Conservation (phyloP, 2,888 invertebrate species). For the Trichogramma evanescens region DNA sequence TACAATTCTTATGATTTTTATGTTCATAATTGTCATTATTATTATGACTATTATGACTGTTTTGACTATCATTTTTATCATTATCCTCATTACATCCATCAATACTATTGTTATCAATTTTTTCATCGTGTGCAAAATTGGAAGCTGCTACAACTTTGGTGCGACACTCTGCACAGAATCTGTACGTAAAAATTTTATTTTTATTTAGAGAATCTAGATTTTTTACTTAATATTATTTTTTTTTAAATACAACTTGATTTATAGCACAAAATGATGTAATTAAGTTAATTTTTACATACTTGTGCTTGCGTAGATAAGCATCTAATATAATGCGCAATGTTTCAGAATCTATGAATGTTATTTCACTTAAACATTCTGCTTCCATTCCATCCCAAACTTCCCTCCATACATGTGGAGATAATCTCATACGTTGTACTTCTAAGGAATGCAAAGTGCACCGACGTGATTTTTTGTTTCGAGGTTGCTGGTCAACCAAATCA, state of each 20-base stretch:
- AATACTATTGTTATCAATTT: too few species aligned
- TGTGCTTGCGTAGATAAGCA: conserved; percentile 84
- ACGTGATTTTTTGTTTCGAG: conserved; percentile 80
- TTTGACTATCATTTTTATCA: too few species aligned
- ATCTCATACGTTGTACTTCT: conserved; percentile 75
- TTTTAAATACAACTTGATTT: not conserved
- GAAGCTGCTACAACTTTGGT: conserved; percentile 82
- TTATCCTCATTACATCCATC: too few species aligned
- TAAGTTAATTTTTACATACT: conserved; percentile 43
- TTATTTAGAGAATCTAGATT: not conserved
- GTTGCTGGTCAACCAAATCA: conserved; percentile 71
- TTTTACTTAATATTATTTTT: not conserved
- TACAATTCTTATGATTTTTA: too few species aligned
- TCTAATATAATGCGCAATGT: conserved; percentile 80
- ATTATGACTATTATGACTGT: too few species aligned
- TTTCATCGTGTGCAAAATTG: too few species aligned
- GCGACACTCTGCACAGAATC: conserved; percentile 87
- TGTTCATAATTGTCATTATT: too few species aligned
- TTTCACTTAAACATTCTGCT: conserved; percentile 71
- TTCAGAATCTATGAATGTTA: conserved; percentile 79
- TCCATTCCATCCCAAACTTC: conserved; percentile 83
- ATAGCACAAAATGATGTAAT: not conserved
- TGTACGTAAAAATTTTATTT: conserved; percentile 30
- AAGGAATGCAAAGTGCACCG: conserved; percentile 84
- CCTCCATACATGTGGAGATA: conserved; percentile 67